Conservation (phyloP, 2,888 invertebrate species). For the Helobdella robusta region DNA sequence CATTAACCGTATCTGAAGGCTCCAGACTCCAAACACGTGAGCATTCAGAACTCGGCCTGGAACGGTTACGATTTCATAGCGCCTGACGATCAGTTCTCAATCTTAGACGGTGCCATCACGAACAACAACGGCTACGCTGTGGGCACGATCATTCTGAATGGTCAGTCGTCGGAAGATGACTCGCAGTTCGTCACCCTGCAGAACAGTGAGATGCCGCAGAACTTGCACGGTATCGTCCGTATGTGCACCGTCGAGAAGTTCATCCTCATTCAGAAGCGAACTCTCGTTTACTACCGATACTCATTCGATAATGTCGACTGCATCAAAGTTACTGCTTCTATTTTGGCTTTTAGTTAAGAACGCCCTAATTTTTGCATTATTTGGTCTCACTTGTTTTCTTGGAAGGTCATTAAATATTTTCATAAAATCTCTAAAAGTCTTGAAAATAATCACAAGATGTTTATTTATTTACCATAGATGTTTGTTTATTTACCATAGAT, state of each 20-base stretch:
- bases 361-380: too few relatives aligned
- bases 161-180: constrained; percentile 26
- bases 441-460: too few relatives aligned
- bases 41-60: constrained; percentile 72
- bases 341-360: neutral
- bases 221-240: constrained; percentile 86
- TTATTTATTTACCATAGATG: too few relatives aligned
- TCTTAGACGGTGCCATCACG: constrained; percentile 14
- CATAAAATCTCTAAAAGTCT: too few relatives aligned
- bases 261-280: constrained; percentile 70
- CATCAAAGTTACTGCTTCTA: constrained; percentile 64
- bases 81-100: constrained; percentile 58
- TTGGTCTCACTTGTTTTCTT: too few relatives aligned
- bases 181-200: constrained; percentile 26
- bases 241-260: constrained; percentile 92
- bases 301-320: constrained; percentile 91
- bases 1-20: constrained; percentile 54
- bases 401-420: too few relatives aligned
- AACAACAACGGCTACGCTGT: constrained; percentile 26
- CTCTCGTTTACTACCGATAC: constrained; percentile 89
- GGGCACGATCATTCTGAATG: constrained; percentile 26
- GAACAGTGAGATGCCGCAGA: constrained; percentile 62
- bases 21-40: constrained; percentile 69
- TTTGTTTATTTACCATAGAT: too few relatives aligned
- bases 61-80: constrained; percentile 86